phyloP scores from a whole-genome alignment of 2,888 invertebrate genomes.

The Cryptophagus acutangulus region DNA sequence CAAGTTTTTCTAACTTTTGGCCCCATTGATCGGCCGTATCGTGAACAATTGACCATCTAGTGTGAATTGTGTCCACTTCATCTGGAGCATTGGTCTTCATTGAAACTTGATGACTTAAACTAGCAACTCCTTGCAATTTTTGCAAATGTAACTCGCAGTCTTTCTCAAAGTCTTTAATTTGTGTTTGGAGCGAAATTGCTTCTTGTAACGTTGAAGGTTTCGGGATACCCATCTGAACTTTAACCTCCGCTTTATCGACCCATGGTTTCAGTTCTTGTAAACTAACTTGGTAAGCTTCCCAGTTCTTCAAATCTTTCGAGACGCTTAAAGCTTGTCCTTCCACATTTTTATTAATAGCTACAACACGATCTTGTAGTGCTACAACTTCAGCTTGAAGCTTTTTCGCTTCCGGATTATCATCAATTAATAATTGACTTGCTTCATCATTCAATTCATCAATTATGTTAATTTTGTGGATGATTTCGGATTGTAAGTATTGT shows the following conservation, averaged over 20 bases:
- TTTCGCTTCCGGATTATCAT: conserved; percentile 66
- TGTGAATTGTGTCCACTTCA: conserved; percentile 78
- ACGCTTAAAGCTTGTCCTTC: conserved; percentile 72
- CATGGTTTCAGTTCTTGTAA: conserved; percentile 80
- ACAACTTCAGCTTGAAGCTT: conserved; percentile 71
- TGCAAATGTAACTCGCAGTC: conserved; percentile 74
- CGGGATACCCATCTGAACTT: conserved; percentile 63
- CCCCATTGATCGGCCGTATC: conserved; percentile 74
- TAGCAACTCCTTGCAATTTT: conserved; percentile 68
- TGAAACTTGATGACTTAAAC: conserved; percentile 69
- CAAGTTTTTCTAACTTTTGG: conserved; percentile 71
- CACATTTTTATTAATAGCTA: conserved; percentile 69
- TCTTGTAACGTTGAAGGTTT: conserved; percentile 77
- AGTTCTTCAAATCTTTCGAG: conserved; percentile 72
- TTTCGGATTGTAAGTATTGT: conserved; percentile 67
- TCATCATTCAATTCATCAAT: conserved; percentile 67
- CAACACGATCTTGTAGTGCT: conserved; percentile 69
- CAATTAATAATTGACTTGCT: conserved; percentile 64
- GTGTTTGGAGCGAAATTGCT: conserved; percentile 71
- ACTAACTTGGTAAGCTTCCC: conserved; percentile 78
- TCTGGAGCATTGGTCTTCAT: conserved; percentile 74
- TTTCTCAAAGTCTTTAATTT: conserved; percentile 65
- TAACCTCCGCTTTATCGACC: conserved; percentile 83
- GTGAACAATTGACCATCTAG: conserved; percentile 80
- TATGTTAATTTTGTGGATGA: conserved; percentile 68